phyloP scores from a whole-genome alignment of 2,113 vertebrate genomes.

The Mixornis gularis region DNA sequence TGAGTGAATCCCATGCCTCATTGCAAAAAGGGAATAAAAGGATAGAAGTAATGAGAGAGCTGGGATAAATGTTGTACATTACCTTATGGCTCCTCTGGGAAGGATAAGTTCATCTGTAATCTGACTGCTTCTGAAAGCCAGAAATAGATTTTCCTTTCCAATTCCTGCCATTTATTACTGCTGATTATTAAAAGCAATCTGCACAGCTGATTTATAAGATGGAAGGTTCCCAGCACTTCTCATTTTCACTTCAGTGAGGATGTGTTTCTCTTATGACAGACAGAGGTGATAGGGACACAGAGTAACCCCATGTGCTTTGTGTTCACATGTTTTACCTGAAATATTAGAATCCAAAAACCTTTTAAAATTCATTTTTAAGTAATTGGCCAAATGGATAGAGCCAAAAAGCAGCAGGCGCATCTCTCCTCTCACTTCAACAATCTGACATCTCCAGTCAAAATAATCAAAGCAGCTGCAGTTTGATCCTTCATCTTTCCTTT shows the following conservation, averaged over 20 bases:
- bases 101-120: not conserved
- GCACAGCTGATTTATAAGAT: not conserved
- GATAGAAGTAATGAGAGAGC: not conserved
- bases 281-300: not conserved
- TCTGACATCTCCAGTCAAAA: constrained; percentile 55
- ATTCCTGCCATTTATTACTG: constrained; percentile 1
- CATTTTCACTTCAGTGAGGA: not conserved
- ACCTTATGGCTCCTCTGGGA: not conserved
- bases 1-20: not conserved
- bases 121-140: not conserved
- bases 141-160: constrained; percentile 7
- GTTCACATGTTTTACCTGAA: not conserved
- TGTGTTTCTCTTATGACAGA: not conserved
- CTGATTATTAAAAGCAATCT: not conserved
- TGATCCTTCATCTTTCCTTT: constrained; percentile 15
- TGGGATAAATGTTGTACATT: not conserved
- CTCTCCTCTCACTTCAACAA: not conserved
- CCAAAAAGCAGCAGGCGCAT: not conserved
- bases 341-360: not conserved
- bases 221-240: not conserved
- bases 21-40: not conserved
- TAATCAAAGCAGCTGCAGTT: constrained; percentile 12
- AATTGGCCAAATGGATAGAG: not conserved
- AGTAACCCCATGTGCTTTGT: not conserved
- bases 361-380: constrained; percentile 21